Evolutionary conservation across 1,140 invertebrate species (phyloP), one percentile per base, ranked within the genome.

Genomic region (Camponotus vicinus): DNA sequence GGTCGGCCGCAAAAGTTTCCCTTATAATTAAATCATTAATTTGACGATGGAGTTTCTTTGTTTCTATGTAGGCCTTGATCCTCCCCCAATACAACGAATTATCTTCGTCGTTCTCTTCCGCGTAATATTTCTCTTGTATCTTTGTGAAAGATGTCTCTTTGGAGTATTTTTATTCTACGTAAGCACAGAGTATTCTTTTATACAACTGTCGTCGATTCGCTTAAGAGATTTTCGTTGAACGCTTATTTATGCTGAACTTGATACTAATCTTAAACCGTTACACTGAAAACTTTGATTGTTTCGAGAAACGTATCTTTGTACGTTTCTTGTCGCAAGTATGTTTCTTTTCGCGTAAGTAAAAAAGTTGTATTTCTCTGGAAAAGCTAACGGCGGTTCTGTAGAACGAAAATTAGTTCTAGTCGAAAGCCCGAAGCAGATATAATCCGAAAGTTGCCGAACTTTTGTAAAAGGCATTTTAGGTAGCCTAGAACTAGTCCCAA

Each of bases 1-100:
- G 89, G 87, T 86, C 59, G 55, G 78, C 92, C 91, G 71, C 92
- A 80, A 90, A 93, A 93, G 82, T 92, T 92, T 92, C 92, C 92
- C 89, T 92, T 92, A 85, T 93, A 93, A 93, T 93, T 93, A 92
- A 93, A 93, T 93, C 93, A 93, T 93, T 93, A 93, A 93, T 93
- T 93, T 82, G 42, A 73, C 80, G 42, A 40, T 71, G 64, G 61
- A 45, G 69, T 88, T 89, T 92, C 92, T 92, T 91, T 91, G 90
- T 91, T 88, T 63, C 45, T 27, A 27, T 1, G 42, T 21, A 45
- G 49, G 34, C 79, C 55, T 49, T 45, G 79, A 89, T 86, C 82
- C 87, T 87, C 64, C 59, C 76, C 61, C 45, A 77, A 34, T 52
- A 67, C 71, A 40, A 21, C 67, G 40, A 57, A 77, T 77, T 84